phyloP scores from a whole-genome alignment of 2,797 vertebrate species.

The Triplophysa bombifrons region DNA sequence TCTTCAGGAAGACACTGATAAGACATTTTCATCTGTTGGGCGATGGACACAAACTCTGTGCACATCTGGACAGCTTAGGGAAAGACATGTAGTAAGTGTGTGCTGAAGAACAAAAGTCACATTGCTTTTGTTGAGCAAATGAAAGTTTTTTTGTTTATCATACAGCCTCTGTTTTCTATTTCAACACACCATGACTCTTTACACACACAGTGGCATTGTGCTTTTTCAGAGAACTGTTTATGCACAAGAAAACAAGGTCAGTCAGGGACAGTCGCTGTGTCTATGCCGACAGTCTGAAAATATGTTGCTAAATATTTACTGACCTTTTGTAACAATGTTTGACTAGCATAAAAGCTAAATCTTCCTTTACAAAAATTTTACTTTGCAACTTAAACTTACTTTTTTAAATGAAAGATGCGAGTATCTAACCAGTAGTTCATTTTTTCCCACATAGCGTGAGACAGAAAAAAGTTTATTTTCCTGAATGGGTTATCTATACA shows the following conservation, averaged over 20 bases:
- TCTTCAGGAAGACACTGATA: conserved; percentile 17
- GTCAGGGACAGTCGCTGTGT: not conserved
- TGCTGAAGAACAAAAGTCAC: not conserved
- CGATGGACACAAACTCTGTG: not conserved
- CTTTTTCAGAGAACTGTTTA: not conserved
- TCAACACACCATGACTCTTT: not conserved
- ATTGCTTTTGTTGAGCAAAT: not conserved
- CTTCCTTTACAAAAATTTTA: too few relatives aligned
- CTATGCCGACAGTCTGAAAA: not conserved
- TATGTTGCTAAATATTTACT: not conserved
- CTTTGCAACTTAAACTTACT: too few relatives aligned
- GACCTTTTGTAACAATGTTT: too few relatives aligned
- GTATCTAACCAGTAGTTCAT: too few relatives aligned
- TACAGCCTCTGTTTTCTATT: not conserved
- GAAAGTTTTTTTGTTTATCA: not conserved
- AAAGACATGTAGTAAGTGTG: not conserved
- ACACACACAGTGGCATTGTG: not conserved
- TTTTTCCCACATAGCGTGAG: too few relatives aligned
- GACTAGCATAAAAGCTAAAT: too few relatives aligned
- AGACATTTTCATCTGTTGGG: not conserved
- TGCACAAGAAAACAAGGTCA: not conserved
- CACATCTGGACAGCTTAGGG: not conserved
- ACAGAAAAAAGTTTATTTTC: too few relatives aligned
- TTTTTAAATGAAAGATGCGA: too few relatives aligned
- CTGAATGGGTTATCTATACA: too few relatives aligned